Evolutionary conservation across 2,888 invertebrate genomes (phyloP), one percentile per base, ranked within the genome.

Genomic region (Pristionchus mayeri): DNA sequence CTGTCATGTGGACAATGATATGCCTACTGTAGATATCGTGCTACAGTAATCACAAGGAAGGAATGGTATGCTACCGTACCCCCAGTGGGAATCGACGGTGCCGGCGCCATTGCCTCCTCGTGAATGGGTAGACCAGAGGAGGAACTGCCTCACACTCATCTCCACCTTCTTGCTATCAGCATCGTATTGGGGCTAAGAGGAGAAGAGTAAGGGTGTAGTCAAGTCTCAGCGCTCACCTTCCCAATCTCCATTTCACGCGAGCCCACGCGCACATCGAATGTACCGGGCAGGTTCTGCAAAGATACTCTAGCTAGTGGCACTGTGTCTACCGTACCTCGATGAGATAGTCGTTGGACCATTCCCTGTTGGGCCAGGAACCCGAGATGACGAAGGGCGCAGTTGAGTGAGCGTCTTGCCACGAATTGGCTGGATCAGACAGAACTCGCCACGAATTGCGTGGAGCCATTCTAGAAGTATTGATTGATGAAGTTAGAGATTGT

Each of bases 331-430:
- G 50, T 44, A 57, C 81, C 81, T 60, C 13, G 30, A 57, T 60
- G 18, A 81, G 60, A 11, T 81, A 60, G 18, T 40, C 27, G 24
- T 60, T 37, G 30, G 57, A 60, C 81, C 81, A 81, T 27, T 37
- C 21, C 13, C 34, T 2, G 3, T 34, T 60, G 2, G 57, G 60
- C 81, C 81, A 81, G 0, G 57, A 6, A 4, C 30, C 24, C 9
- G 81, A 34, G 18, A 81, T 60, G 40, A 81, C 44, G 44, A 81
- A 81, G n/a, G 81, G 81, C 30, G 24, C 44, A 24, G 63, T 81
- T 2, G 44, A 1, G 21, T 81, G 60, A 2, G 44, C 60, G 27
- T 81, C 81, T 27, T 27, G 11, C 81, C 81, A 81, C 30, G 54
- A 57, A 60, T 60, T 34, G 6, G 30, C 30, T 6, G 52, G n/a